Conservation (phyloP, 1,140 invertebrate species). For the Drosophila prosaltans region DNA sequence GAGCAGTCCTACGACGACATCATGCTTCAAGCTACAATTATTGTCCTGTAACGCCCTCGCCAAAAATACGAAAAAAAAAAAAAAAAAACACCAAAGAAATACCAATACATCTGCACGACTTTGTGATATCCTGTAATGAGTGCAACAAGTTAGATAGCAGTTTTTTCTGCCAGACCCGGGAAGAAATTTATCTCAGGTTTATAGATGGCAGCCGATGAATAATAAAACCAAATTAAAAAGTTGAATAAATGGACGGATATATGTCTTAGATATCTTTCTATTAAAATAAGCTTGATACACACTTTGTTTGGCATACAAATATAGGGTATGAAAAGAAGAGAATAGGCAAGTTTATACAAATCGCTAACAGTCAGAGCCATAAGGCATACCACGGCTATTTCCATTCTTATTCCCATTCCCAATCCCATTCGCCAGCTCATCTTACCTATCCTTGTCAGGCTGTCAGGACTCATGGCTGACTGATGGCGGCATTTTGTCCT, state of each 20-base stretch:
- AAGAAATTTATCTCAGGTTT: no score
- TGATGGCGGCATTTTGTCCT: conserved; percentile 33
- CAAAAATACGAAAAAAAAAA: neutral
- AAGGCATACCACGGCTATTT: conserved; percentile 18
- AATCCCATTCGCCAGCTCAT: conserved; percentile 13
- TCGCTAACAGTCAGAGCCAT: conserved; percentile 35
- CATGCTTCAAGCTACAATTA: conserved; percentile 55
- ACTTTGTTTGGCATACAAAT: neutral
- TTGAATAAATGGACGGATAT: no score
- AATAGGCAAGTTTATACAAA: conserved; percentile 66
- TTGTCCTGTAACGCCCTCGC: conserved; percentile 71
- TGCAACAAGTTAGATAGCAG: no score
- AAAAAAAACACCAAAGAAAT: neutral
- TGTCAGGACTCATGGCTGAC: conserved; percentile 39
- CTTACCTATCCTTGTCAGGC: conserved; percentile 33
- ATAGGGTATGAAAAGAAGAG: conserved; percentile 11
- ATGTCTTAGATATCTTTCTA: no score
- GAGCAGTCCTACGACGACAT: conserved; percentile 24
- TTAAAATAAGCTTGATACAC: no score
- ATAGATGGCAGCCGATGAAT: no score
- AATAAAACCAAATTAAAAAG: no score
- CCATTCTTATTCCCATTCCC: conserved; percentile 5
- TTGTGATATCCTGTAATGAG: neutral
- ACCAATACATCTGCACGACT: neutral
- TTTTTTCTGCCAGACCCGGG: no score